Base-by-base conservation (phyloP, 1,140 invertebrate genomes). In the Megalopta genalis region DNA sequence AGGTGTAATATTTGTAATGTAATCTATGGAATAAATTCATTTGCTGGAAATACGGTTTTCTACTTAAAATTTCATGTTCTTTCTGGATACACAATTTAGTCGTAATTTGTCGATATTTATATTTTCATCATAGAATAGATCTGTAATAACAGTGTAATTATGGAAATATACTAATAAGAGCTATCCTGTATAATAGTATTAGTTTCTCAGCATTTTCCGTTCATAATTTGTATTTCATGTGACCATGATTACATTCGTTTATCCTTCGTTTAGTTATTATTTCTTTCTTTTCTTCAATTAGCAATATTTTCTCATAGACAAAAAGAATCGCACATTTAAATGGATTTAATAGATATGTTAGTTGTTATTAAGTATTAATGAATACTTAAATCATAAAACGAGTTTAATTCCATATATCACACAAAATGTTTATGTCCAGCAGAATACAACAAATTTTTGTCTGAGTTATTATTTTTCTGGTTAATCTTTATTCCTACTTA, bases 1-100 rank as follows among this genome's bases (percentile, higher is more conserved):
- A 54, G 76, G 46, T 73, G 80, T 82, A 81, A 77, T 84, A 82
- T 84, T 84, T 82, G 74, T 84, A 82, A 82, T 77, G 80, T 74
- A 74, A 78, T 78, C 66, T 72, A 63, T 68, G 60, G 57, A 77
- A 77, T 73, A 84, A 84, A 84, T 84, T 82, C 46, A 59, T 84
- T 81, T 81, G 67, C 68, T 81, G 72, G 79, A 81, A 83, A 68
- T 80, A 66, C 78, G 78, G 81, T 77, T 83, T 83, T 83, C 69
- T 83, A 83, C 68, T 72, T 76, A 83, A 75, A 82, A 60, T 66
- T 27, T 62, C 65, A 69, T 69, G 52, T 65, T 52, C 70, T 70
- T 60, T 62, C 54, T 12, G 42, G 42, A 46, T 46, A 81, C 64
- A 71, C 62, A 57, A 12, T 59, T 39, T 64, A 67, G 25, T 62